Evolutionary conservation across 2,797 vertebrate genomes (phyloP).

Genomic region (Steatocranus sp.): DNA sequence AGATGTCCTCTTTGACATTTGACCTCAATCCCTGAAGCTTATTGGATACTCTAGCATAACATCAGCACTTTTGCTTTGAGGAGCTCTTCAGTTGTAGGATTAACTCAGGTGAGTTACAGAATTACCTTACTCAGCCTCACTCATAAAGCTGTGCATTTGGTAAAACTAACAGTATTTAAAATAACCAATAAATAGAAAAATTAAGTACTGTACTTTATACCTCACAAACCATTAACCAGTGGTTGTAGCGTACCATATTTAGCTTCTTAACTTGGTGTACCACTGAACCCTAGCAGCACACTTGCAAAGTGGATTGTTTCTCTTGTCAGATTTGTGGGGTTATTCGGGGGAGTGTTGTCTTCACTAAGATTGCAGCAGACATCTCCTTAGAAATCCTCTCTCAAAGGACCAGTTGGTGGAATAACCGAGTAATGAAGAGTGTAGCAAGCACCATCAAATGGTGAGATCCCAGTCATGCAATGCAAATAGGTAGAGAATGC

Average conservation of each 20-base stretch:
- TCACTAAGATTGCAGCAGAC: neutral
- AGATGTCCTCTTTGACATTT: conserved; percentile 1
- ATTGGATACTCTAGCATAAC: conserved; percentile 13
- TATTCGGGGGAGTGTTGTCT: neutral
- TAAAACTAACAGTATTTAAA: neutral
- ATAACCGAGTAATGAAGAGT: conserved; percentile 12
- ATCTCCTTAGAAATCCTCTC: conserved; percentile 12
- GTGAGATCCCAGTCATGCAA: neutral
- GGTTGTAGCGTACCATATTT: neutral
- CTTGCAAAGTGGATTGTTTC: neutral
- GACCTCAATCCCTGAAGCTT: conserved; percentile 39
- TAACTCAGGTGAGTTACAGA: neutral
- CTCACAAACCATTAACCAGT: neutral
- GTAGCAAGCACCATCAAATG: neutral
- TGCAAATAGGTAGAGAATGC: neutral
- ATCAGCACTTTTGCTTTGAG: conserved; percentile 15
- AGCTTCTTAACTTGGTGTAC: neutral
- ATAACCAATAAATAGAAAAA: neutral
- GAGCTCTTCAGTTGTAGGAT: neutral
- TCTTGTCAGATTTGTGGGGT: neutral
- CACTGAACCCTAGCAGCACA: neutral
- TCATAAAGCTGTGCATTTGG: neutral
- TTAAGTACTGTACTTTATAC: neutral
- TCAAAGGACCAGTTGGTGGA: conserved; percentile 17
- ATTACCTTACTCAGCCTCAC: neutral